These are phyloP conservation scores for Operophtera brumata DNA, from an alignment of 2,888 invertebrate genomes.

Conservation along the genomic window DNA sequence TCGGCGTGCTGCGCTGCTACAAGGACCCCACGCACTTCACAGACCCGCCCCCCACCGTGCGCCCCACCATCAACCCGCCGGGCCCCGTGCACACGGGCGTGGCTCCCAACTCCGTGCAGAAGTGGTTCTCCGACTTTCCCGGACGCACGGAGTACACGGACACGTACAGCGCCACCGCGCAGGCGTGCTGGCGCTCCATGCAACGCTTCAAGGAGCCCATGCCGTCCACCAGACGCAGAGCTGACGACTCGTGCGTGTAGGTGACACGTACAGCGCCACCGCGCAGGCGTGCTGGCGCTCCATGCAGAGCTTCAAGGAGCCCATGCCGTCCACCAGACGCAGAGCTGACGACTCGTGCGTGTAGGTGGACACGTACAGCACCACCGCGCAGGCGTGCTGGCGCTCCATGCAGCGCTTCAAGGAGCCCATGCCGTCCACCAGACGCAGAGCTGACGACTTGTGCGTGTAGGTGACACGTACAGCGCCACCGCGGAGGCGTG, in stretches of 20 bases:
- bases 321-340: conserved; percentile 81
- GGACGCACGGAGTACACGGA: conserved; percentile 83
- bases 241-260: conserved; percentile 78
- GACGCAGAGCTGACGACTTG: conserved; percentile 79
- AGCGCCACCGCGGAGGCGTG: conserved; percentile 81
- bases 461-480: conserved; percentile 80
- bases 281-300: conserved; percentile 81
- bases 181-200: conserved; percentile 80
- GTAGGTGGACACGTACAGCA: conserved; percentile 79
- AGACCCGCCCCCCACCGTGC: conserved; percentile 71
- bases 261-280: conserved; percentile 81
- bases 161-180: conserved; percentile 80
- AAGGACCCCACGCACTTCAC: conserved; percentile 83
- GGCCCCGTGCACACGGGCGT: conserved; percentile 59
- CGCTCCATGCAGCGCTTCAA: conserved; percentile 82
- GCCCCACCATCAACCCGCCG: conserved; percentile 80
- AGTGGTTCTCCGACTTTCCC: conserved; percentile 79
- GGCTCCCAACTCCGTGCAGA: conserved; percentile 70
- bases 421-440: conserved; percentile 82
- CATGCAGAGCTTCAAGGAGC: conserved; percentile 83
- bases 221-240: conserved; percentile 81
- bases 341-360: conserved; percentile 79
- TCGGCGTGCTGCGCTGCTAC: conserved; percentile 81
- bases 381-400: conserved; percentile 80
- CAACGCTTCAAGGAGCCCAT: conserved; percentile 83